Evolutionary conservation across 1,140 invertebrate species (phyloP), one percentile per base, ranked within the genome.

Genomic region (Drosophila rufa): DNA sequence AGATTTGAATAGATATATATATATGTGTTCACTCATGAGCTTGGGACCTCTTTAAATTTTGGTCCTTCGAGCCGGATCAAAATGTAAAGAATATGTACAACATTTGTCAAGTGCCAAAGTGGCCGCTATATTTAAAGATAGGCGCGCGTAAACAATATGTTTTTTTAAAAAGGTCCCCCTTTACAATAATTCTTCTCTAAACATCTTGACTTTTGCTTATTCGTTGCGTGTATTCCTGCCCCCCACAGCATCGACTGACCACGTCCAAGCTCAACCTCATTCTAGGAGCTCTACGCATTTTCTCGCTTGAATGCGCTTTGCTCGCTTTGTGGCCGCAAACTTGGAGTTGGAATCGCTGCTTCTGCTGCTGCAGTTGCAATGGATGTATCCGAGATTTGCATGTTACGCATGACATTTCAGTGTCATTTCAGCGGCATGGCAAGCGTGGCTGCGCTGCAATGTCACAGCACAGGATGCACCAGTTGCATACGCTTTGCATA

Each of bases 321-420:
- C 73, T 65, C 61, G 68, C 53, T 79, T 73, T 55, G 55, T 57
- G 47, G 51, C 56, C 68, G 47, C 70, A 40, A 55, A 50, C 64
- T 68, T 55, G 58, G 33, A 67, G 64, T 67, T 38, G 48, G 17
- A 69, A 22, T 40, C 17, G 48, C 30, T 38, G 33, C 33, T 11
- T 11, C 8, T 36, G 9, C 33, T 36, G 0, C 11, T 36, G 33
- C 47, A 74, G 55, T 45, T 48, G 51, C 56, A 74, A 53, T 51
- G 55, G 50, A 48, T 79, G 47, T 70, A 79, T 78, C 51, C 71
- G 46, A 75, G 64, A 85, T 82, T 84, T 80, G 68, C 70, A 89
- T 90, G 65, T 83, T 84, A 87, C 85, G 84, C 84, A 84, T 87
- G 85, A 78, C 80, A 86, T 87, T 86, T 87, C 85, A 90, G 81